Conservation (phyloP, 2,888 invertebrate species). For the Luperina testacea region DNA sequence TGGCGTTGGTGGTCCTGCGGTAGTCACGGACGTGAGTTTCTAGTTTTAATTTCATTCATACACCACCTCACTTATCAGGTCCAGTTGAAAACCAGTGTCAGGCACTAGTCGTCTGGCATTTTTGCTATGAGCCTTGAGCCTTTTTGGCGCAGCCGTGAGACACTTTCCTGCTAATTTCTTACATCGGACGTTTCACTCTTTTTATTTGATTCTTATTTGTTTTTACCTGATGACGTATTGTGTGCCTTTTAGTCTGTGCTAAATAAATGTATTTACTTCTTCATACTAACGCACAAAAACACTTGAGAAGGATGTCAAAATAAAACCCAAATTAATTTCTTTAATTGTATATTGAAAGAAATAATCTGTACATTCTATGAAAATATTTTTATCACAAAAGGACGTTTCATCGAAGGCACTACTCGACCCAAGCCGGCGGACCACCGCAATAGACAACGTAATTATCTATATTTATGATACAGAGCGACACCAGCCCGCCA, state of each 20-base stretch:
- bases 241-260: background rate
- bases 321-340: constrained; percentile 65
- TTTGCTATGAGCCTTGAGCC: background rate
- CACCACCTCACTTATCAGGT: too few species aligned
- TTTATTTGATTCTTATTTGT: too few species aligned
- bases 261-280: background rate
- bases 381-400: constrained; percentile 88
- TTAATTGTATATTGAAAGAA: constrained; percentile 87
- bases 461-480: constrained; percentile 47
- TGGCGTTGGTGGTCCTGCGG: too few species aligned
- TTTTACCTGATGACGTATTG: background rate
- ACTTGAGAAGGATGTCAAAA: constrained; percentile 21
- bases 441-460: constrained; percentile 51
- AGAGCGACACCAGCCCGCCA: constrained; percentile 39
- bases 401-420: constrained; percentile 88
- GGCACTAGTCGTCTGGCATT: background rate
- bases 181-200: background rate
- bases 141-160: too few species aligned
- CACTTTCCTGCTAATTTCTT: background rate
- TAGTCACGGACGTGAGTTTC: too few species aligned
- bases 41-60: too few species aligned
- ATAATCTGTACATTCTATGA: constrained; percentile 88
- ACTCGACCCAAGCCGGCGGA: constrained; percentile 50
- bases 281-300: background rate
- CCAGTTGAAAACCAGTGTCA: too few species aligned